Percentiles rank a stretch among this genome's conserved stretches.
Evolutionary conservation across 2,797 vertebrate genomes (phyloP).

Genomic region (Sarcoramphus papa): DNA sequence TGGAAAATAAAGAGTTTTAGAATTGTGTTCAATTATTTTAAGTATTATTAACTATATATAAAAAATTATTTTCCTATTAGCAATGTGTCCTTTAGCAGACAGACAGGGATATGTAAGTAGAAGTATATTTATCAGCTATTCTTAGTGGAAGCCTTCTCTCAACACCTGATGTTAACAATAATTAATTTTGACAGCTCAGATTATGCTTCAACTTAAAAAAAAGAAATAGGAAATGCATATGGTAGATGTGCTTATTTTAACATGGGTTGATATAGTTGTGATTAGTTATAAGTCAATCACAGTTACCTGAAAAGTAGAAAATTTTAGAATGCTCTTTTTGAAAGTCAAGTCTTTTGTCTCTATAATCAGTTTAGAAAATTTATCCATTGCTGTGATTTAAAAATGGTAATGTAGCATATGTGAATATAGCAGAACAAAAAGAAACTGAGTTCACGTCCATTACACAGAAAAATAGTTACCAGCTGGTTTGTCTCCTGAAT

Average conservation of each 20-base stretch:
- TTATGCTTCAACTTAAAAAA: background rate
- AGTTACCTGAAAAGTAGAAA: background rate
- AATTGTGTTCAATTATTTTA: background rate
- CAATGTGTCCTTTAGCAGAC: background rate
- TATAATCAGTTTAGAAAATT: background rate
- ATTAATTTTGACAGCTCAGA: background rate
- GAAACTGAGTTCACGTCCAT: background rate
- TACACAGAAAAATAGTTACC: background rate
- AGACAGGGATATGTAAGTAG: background rate
- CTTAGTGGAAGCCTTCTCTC: background rate
- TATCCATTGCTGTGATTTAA: background rate
- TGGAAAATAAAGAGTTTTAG: background rate
- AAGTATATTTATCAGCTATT: constrained; percentile 6
- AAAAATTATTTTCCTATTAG: background rate
- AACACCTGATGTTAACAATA: background rate
- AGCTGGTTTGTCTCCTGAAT: background rate
- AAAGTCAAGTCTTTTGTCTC: background rate
- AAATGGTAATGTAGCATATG: background rate
- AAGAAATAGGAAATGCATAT: background rate
- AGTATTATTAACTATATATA: background rate
- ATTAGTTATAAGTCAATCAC: background rate
- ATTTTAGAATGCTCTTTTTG: background rate
- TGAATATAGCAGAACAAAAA: background rate
- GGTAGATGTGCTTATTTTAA: background rate
- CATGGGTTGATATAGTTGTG: background rate